Conservation (phyloP, 2,888 invertebrate genomes). For the Cistogaster globosa region DNA sequence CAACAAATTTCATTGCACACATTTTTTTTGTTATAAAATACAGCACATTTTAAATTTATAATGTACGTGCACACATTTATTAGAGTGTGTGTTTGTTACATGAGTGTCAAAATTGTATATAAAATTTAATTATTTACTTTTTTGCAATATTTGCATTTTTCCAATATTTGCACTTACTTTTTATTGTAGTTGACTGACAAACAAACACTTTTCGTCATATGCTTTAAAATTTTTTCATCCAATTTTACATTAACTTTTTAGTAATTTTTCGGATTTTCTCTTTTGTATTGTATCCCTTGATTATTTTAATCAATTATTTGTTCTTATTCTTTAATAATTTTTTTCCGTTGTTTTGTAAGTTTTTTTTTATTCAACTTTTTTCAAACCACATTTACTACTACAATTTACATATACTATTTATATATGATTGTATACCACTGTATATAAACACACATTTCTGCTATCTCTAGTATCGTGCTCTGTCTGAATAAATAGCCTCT, state of each 20-base stretch:
- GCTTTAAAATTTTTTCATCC: neutral
- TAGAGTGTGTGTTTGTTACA: neutral
- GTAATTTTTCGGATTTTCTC: constrained; percentile 24
- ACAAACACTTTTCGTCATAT: constrained; percentile 14
- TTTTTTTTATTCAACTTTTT: constrained; percentile 33
- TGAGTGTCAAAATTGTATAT: constrained; percentile 42
- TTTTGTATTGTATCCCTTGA: constrained; percentile 32
- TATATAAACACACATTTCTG: constrained; percentile 43
- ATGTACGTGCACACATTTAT: neutral
- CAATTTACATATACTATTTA: constrained; percentile 56
- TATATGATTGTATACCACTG: constrained; percentile 16
- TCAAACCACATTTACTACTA: constrained; percentile 61
- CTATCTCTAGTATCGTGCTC: constrained; percentile 64
- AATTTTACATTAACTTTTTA: neutral
- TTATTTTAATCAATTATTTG: constrained; percentile 56
- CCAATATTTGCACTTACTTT: constrained; percentile 62
- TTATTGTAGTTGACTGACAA: constrained; percentile 25
- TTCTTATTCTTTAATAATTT: constrained; percentile 38
- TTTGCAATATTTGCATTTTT: constrained; percentile 3
- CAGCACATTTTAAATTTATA: neutral
- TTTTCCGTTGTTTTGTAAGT: constrained; percentile 46
- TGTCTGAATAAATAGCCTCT: constrained; percentile 57
- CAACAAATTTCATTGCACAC: neutral
- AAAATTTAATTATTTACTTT: constrained; percentile 30
- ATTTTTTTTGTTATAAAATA: neutral